phyloP scores from a whole-genome alignment of 2,888 invertebrate genomes.

The Copidosoma aretas region DNA sequence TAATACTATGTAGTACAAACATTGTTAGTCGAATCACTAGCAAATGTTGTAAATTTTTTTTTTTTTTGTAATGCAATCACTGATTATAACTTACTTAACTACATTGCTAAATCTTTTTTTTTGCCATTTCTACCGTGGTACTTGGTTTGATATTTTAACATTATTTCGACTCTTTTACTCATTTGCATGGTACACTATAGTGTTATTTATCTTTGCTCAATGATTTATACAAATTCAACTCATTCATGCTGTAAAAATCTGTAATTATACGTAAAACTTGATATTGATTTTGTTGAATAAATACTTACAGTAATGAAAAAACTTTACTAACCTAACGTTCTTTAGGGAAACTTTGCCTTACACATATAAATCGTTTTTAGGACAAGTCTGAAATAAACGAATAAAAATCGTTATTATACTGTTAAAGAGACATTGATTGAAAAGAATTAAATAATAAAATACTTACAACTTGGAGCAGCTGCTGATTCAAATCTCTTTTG shows the following conservation, averaged over 20 bases:
- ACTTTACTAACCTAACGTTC: slow-evolving; percentile 55
- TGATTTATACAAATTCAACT: slow-evolving; percentile 53
- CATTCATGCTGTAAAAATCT: slow-evolving; percentile 58
- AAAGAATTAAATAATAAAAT: neutral
- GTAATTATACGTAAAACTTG: slow-evolving; percentile 40
- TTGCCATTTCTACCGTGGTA: slow-evolving; percentile 38
- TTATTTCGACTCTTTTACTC: slow-evolving; percentile 41
- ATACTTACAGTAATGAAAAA: neutral
- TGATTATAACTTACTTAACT: slow-evolving; percentile 53
- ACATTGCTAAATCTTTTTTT: slow-evolving; percentile 48
- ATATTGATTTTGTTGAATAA: neutral
- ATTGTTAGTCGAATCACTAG: slow-evolving; percentile 57
- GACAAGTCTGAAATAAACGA: slow-evolving; percentile 55
- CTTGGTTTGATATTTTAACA: slow-evolving; percentile 40
- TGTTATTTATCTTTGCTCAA: slow-evolving; percentile 48
- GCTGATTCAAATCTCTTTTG: slow-evolving; percentile 67
- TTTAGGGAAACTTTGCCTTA: slow-evolving; percentile 56
- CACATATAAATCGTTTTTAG: slow-evolving; percentile 56
- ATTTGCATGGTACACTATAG: slow-evolving; percentile 46
- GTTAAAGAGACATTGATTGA: neutral
- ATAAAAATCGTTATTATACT: slow-evolving; percentile 24
- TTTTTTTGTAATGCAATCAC: slow-evolving; percentile 48
- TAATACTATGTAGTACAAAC: slow-evolving; percentile 57
- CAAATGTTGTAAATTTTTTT: slow-evolving; percentile 56
- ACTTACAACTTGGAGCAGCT: slow-evolving; percentile 61